Evolutionary conservation across 2,888 invertebrate species (phyloP), one percentile per base, ranked within the genome.

Genomic region (Mythimna vitellina): DNA sequence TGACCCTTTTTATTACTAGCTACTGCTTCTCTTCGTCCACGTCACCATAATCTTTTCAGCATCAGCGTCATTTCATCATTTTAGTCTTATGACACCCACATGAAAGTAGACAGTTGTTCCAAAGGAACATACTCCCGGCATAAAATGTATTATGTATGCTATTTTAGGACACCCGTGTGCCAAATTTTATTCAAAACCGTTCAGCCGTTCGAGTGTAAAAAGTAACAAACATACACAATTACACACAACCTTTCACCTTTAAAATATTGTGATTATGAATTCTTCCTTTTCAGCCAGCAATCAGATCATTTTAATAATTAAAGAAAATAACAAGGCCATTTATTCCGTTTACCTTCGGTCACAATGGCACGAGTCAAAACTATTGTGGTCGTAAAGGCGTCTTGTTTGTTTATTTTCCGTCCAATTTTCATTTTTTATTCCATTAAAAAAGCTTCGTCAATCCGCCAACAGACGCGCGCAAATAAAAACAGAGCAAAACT

Each of bases 401-500:
- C 17, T 57, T 14, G 14, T 29, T 56, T 61, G 32, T 60, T 8
- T 29, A n/a, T 56, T 76, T 53, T 56, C 7, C 20, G 20, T n/a
- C 20, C 5, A 1, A 62, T 32, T 9, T 20, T 32, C n/a, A 46
- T 56, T 38, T 62, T 38, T 17, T 60, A n/a, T 22, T 5, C n/a
- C 12, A 38, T 51, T 38, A 35, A 25, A 61, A 63, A 38, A n/a
- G 5, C 32, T n/a, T 12, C 35, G 51, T 61, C 53, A 57, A 57
- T 66, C 60, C 10, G 46, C 73, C 82, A 53, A 69, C 57, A 70
- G 58, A 58, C 29, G 49, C 38, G 20, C 25, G 65, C 56, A 53
- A 69, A 5, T 14, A 75, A 78, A 83, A 83, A 83, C 56, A 75
- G 71, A 63, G 54, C 70, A 80, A 68, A 83, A 74, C 32, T 53